Base-by-base conservation (phyloP, 2,888 invertebrate species). In the Taphrorychus bicolor region DNA sequence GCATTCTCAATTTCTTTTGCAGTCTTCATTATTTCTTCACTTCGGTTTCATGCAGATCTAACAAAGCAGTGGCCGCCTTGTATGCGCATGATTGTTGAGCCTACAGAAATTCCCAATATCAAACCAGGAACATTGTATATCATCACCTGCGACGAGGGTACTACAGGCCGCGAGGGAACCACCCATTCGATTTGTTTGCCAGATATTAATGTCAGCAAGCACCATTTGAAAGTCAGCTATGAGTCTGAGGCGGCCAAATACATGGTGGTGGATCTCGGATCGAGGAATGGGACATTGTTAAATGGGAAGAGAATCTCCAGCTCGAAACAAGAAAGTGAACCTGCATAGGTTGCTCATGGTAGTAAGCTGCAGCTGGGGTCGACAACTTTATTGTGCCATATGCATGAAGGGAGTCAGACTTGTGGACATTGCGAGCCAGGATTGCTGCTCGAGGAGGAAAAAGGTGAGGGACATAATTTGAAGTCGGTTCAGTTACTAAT, bases 401-500 rank as follows among this genome's bases (percentile, higher is more conserved):
- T 97, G 67, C 97, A 97, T 78, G 86, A 87, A 2, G 96, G 96
- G 0, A 87, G 88, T 70, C 92, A 93, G 75, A 98, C 97, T 0
- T 98, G 98, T 78, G 92, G 93, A 0, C 89, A 92, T 69, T 98
- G 98, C 82, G 97, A 98, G 80, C 97, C 98, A 0, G 97, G 97
- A 0, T 41, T 71, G 11, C 84, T 94, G 5, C 81, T 93, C 17
- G 87, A 88, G 80, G 83, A 65, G 9, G 61, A 84, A 75, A 76
- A 75, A 64, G 76, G 76, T 78, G 57, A 71, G 60, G n/a, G n/a
- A n/a, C n/a, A n/a, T n/a, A n/a, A n/a, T n/a, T n/a, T n/a, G 22
- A 59, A 24, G 17, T 23, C 14, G 32, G 9, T 17, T 42, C 21
- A 19, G n/a, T n/a, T n/a, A n/a, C n/a, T n/a, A n/a, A n/a, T n/a